Percentiles rank a stretch among this genome's conserved stretches.
Evolutionary conservation across 2,113 vertebrate genomes (phyloP).

Genomic region (Pseudorectes ferrugineus): DNA sequence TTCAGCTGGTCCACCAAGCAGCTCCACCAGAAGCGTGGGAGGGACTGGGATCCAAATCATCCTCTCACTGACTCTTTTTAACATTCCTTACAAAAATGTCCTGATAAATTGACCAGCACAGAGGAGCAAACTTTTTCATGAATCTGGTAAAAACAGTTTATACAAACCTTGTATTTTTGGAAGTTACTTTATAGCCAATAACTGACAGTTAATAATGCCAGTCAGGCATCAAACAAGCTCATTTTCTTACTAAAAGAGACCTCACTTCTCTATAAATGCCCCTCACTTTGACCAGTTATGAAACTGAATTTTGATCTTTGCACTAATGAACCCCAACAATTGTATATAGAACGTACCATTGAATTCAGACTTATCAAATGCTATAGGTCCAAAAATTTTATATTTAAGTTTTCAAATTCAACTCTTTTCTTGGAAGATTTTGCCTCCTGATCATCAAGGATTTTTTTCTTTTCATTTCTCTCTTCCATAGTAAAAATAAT

Average conservation of each 20-base stretch:
- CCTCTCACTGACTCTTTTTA: not conserved
- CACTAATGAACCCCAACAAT: not conserved
- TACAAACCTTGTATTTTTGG: not conserved
- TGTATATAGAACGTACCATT: not conserved
- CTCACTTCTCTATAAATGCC: not conserved
- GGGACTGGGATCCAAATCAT: not conserved
- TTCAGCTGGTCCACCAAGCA: not conserved
- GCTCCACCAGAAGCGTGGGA: not conserved
- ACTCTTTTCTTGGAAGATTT: not conserved
- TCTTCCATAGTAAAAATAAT: slow-evolving; percentile 16
- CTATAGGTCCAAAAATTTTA: not conserved
- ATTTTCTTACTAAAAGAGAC: not conserved
- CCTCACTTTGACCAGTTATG: not conserved
- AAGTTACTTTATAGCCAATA: not conserved
- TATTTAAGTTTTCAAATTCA: not conserved
- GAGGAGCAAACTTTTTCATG: not conserved
- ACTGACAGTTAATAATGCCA: not conserved
- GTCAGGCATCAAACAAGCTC: not conserved
- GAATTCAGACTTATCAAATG: not conserved
- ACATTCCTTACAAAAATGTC: not conserved
- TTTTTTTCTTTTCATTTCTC: not conserved
- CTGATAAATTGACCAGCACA: not conserved
- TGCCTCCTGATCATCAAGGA: not conserved
- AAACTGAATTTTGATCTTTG: not conserved
- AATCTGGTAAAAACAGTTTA: not conserved